phyloP scores from a whole-genome alignment of 2,888 invertebrate genomes.

The Mythimna vitellina region DNA sequence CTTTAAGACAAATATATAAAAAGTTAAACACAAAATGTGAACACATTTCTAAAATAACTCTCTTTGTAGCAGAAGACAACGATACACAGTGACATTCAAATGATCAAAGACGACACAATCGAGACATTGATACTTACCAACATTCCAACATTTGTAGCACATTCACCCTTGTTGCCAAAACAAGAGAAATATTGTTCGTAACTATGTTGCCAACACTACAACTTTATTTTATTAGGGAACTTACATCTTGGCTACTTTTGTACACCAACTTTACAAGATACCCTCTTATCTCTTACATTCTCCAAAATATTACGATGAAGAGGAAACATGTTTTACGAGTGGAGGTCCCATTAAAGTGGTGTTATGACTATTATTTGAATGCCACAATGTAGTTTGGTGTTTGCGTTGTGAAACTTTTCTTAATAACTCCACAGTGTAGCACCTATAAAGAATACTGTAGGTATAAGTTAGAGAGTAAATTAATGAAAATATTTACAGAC shows the following conservation, averaged over 20 bases:
- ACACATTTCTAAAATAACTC: constrained; percentile 18
- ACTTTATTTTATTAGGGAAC: constrained; percentile 47
- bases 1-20: not conserved
- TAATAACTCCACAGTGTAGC: constrained; percentile 37
- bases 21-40: constrained; percentile 18
- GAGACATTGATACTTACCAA: constrained; percentile 19
- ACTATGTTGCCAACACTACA: constrained; percentile 32
- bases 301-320: constrained; percentile 22
- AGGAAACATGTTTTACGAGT: constrained; percentile 31
- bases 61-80: constrained; percentile 27
- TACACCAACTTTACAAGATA: constrained; percentile 26
- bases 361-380: constrained; percentile 55
- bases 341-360: constrained; percentile 52
- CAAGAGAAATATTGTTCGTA: constrained; percentile 40
- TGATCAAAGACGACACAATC: constrained; percentile 33
- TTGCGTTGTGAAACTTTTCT: constrained; percentile 42
- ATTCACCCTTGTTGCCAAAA: constrained; percentile 33
- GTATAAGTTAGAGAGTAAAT: constrained; percentile 24
- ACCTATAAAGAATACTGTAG: constrained; percentile 10
- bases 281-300: not conserved
- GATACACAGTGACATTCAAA: constrained; percentile 22
- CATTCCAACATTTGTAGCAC: constrained; percentile 11
- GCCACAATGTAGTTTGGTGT: constrained; percentile 61
- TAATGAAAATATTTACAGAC: constrained; percentile 20
- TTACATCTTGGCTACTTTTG: constrained; percentile 25